Percentiles rank a stretch among this genome's conserved stretches.
These are phyloP conservation scores for Sminthurides aquaticus DNA, from an alignment of 2,888 invertebrate genomes.

Conservation along the genomic window DNA sequence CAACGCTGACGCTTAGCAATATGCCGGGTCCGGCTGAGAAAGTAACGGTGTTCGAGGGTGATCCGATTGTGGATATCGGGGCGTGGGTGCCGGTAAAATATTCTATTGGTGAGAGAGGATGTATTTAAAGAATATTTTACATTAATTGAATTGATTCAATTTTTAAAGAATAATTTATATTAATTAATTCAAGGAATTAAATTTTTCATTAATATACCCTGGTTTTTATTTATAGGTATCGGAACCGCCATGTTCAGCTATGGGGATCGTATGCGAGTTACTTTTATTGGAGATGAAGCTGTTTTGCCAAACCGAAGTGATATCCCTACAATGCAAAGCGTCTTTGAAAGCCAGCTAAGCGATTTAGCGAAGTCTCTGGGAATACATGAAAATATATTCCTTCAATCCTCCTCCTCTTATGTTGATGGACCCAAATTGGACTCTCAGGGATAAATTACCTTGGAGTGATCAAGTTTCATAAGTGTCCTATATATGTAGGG, in stretches of 20 bases:
- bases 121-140: no score
- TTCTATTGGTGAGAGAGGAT: slow-evolving; percentile 21
- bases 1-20: slow-evolving; percentile 24
- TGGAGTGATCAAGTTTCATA: no score
- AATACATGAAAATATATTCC: slow-evolving; percentile 1
- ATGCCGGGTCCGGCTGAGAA: slow-evolving; percentile 25
- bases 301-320: slow-evolving; percentile 10
- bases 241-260: slow-evolving; percentile 29
- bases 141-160: neutral
- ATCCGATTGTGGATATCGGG: slow-evolving; percentile 23
- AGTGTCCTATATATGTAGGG: no score
- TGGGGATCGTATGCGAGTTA: slow-evolving; percentile 20
- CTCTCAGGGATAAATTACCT: neutral
- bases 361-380: slow-evolving; percentile 4
- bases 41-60: slow-evolving; percentile 19
- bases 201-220: no score
- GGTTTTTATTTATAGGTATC: slow-evolving; percentile 18
- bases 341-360: slow-evolving; percentile 18
- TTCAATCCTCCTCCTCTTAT: neutral
- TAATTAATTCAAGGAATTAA: no score
- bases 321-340: slow-evolving; percentile 5
- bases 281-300: slow-evolving; percentile 22
- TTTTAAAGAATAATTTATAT: neutral
- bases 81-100: slow-evolving; percentile 31
- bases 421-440: neutral